A percentile compares a stretch with the other conserved stretches of the same genome.
Conservation (phyloP, 2,113 vertebrate genomes). For the Bubalus kerabau region DNA sequence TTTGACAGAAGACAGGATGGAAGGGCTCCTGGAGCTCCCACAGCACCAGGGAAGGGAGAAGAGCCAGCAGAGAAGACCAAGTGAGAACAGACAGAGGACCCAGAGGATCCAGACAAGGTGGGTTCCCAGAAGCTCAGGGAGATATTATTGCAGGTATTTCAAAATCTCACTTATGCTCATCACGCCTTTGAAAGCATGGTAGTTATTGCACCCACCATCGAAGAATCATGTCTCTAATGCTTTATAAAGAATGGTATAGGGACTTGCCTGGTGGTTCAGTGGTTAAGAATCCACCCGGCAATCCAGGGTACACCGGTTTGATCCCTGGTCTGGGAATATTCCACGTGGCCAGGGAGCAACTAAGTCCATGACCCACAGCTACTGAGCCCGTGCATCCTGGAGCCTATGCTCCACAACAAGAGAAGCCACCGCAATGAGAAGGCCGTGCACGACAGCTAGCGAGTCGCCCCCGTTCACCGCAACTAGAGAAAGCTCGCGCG, state of each 20-base stretch:
- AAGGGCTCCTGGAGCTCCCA: neutral
- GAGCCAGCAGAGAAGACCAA: neutral
- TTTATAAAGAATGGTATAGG: neutral
- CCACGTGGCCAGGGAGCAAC: neutral
- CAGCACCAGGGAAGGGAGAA: neutral
- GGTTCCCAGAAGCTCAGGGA: neutral
- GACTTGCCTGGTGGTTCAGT: neutral
- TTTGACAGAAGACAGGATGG: neutral
- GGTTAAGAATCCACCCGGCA: neutral
- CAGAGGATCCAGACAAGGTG: neutral
- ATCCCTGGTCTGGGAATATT: neutral
- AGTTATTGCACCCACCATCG: neutral
- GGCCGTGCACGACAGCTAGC: rapidly evolving
- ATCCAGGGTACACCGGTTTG: neutral
- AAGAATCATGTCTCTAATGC: neutral
- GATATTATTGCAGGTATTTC: neutral
- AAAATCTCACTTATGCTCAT: neutral
- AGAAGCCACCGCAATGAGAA: neutral
- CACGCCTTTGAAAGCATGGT: neutral
- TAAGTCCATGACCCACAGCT: neutral
- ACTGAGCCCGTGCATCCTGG: neutral
- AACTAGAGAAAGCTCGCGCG: rapidly evolving
- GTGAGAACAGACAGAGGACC: too few relatives aligned
- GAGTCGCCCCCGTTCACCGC: neutral
- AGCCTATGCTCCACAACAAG: neutral